A percentile compares a stretch with the other conserved stretches of the same genome.
phyloP scores from a whole-genome alignment of 2,888 invertebrate genomes.

The Trachelus iudaicus region DNA sequence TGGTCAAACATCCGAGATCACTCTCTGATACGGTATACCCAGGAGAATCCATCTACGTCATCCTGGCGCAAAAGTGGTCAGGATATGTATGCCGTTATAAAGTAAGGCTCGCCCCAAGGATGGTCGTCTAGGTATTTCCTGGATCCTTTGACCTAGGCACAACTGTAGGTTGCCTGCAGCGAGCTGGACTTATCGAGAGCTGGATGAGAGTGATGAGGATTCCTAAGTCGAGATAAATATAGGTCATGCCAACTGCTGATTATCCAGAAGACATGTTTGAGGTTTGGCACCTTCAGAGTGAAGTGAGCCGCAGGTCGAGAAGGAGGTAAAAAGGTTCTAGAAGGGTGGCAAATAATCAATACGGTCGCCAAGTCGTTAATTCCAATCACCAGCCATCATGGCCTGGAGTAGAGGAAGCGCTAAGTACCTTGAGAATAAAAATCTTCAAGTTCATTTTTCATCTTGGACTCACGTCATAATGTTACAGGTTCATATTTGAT shows the following conservation, averaged over 20 bases:
- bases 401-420: slow-evolving; percentile 32
- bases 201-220: not conserved
- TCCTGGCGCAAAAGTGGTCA: not conserved
- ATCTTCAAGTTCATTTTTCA: not conserved
- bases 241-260: not conserved
- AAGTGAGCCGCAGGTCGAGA: not conserved
- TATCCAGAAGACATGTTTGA: not conserved
- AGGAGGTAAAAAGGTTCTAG: slow-evolving; percentile 12
- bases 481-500: not conserved
- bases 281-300: not conserved
- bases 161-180: not conserved
- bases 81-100: not conserved
- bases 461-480: not conserved
- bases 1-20: not conserved
- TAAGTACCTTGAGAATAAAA: slow-evolving; percentile 18
- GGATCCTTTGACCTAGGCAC: not conserved
- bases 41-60: not conserved
- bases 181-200: not conserved
- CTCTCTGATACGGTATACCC: not conserved
- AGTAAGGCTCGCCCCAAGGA: not conserved
- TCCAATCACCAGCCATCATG: slow-evolving; percentile 56
- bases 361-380: slow-evolving; percentile 59
- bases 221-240: not conserved
- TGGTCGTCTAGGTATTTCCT: not conserved
- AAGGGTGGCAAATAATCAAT: slow-evolving; percentile 54